Evolutionary conservation across 1,140 invertebrate species (phyloP), one percentile per base, ranked within the genome.

Genomic region (Drosophila mauritiana): DNA sequence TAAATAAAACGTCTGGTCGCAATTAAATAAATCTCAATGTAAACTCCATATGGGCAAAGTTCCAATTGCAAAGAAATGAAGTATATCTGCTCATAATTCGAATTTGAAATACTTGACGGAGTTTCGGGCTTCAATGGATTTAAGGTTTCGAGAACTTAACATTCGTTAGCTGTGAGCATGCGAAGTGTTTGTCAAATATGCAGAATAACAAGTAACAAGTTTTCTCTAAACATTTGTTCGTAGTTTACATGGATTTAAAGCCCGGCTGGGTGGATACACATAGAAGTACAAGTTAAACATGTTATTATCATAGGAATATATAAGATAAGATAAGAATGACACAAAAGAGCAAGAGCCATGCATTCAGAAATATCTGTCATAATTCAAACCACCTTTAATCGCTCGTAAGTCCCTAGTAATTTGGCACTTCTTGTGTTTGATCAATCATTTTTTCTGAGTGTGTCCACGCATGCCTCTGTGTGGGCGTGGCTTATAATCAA

Each of bases 191-290:
- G 80, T 78, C 72, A 84, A 77, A 89, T 89, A 89, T 88, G 77
- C 73, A 84, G 88, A 88, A 75, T 88, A 73, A 90, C 65, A 78
- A 72, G 84, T 62, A 74, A 61, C 70, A 89, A 89, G 80, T 89
- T 89, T 89, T 89, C 57, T 83, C 80, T 78, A 84, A 89, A 80
- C 84, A 89, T 84, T 88, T 84, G 80, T 80, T 77, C 43, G 56
- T 77, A 77, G 72, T 89, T 82, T 74, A 79, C 82, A 81, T 73
- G 67, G 75, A 82, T 62, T 79, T 75, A 86, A 83, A 22, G 45
- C 12, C 48, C 56, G 34, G 11, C 34, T 31, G 52, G 0, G 10
- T 37, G 12, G 13, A 7, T 48, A 48, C 46, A 48, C 46, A 0
- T 7, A 27, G 13, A 27, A 48, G 27, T 20, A 45, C 20, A 4